These are phyloP conservation scores for Amblyteles armatorius DNA, from an alignment of 2,888 invertebrate genomes.

Conservation along the genomic window DNA sequence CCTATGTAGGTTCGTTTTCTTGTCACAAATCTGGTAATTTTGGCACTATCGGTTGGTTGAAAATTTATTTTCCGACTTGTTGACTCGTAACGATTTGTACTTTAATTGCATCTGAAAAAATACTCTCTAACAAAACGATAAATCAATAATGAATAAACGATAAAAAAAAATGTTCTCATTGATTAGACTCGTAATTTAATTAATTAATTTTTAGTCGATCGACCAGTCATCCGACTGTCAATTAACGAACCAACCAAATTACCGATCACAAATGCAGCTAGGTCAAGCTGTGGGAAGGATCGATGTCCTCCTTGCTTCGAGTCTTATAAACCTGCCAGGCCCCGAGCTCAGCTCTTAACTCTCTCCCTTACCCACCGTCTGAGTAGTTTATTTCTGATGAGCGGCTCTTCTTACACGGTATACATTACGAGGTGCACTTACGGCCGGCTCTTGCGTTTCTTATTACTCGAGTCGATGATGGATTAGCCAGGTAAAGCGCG, in stretches of 20 bases:
- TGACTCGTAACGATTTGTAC: no score
- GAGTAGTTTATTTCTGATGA: slow-evolving; percentile 23
- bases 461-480: slow-evolving; percentile 16
- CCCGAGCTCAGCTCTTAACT: background rate
- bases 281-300: background rate
- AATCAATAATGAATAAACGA: no score
- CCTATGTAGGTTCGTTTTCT: no score
- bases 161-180: no score
- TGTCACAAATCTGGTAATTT: no score
- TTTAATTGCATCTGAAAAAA: no score
- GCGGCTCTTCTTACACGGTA: slow-evolving; percentile 32
- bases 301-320: slow-evolving; percentile 14
- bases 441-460: slow-evolving; percentile 1
- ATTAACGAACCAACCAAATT: no score
- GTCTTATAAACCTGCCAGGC: background rate
- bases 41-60: no score
- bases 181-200: no score
- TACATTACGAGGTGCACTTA: slow-evolving; percentile 18
- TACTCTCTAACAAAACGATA: no score
- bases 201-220: background rate
- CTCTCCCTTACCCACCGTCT: background rate
- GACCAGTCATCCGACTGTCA: background rate
- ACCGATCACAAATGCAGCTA: no score
- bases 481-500: slow-evolving; percentile 13
- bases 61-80: no score